Evolutionary conservation across 2,888 invertebrate genomes (phyloP), one percentile per base, ranked within the genome.

Genomic region (Boloria euphrosyne): DNA sequence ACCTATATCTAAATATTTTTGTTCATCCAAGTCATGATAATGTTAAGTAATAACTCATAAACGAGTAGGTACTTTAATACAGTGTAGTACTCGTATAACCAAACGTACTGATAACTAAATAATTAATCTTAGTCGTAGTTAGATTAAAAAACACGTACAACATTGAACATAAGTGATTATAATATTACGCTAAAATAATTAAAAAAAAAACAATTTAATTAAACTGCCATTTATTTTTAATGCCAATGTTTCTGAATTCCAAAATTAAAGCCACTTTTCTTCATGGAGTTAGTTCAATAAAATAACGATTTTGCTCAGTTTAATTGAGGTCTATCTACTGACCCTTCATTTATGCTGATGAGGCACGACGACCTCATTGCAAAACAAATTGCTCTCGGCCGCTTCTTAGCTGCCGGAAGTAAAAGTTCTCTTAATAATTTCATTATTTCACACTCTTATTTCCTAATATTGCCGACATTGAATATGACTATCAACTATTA

Each of bases 281-380:
- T 69, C 70, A 67, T 65, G 66, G 62, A 70, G 62, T 67, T 71
- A 70, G 60, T 72, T 74, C 44, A 65, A 69, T 66, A 71, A 73
- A 71, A 74, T 85, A 80, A 85, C 83, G 78, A 86, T 85, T 87
- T 87, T 78, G 82, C 79, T 76, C 77, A 81, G 80, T 85, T 90
- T 90, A 90, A 90, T 90, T 90, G 90, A 90, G 84, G 84, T 78
- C 78, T 84, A 81, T 86, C 82, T 83, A 83, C 81, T 86, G 87
- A 85, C 86, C 89, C 86, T 86, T 87, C 89, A 86, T 90, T 89
- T 88, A 85, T 82, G 80, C 84, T 83, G 84, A 89, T 88, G 86
- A 84, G 84, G 76, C 82, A 78, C 79, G 79, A 78, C 80, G 84
- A 82, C 85, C 85, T 84, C 86, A 87, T 89, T 89, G 82, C 85